A percentile compares a stretch with the other conserved stretches of the same genome.
Evolutionary conservation across 2,888 invertebrate species (phyloP).

Genomic region (Caenorhabditis sp.): DNA sequence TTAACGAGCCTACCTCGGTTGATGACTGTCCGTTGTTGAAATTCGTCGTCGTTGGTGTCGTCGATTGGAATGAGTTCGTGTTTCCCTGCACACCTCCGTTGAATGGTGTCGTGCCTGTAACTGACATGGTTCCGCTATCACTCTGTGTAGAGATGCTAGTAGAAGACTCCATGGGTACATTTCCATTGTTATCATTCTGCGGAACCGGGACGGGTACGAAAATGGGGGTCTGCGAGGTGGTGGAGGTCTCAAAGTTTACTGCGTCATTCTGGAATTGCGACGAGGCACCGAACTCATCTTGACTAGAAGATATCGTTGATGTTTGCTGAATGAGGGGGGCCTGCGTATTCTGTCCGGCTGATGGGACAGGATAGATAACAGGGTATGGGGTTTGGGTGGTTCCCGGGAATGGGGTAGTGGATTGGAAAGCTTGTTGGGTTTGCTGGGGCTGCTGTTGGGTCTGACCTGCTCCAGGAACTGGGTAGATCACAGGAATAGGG

Average conservation of each 20-base stretch:
- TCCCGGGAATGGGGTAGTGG: constrained; percentile 4
- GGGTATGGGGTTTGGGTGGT: constrained; percentile 26
- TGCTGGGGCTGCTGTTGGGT: constrained; percentile 11
- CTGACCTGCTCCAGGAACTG: constrained; percentile 9
- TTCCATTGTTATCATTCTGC: constrained; percentile 44
- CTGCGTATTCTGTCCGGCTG: constrained; percentile 26
- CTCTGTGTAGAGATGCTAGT: constrained; percentile 13
- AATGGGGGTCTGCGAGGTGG: constrained; percentile 20
- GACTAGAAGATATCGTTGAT: constrained; percentile 51
- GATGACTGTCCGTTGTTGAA: constrained; percentile 53
- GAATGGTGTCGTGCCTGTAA: constrained; percentile 45
- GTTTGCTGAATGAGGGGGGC: constrained; percentile 17
- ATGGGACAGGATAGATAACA: constrained; percentile 35
- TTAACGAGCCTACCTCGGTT: constrained; percentile 54
- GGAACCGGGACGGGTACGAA: constrained; percentile 22
- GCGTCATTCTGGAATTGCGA: constrained; percentile 26
- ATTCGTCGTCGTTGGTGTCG: constrained; percentile 44
- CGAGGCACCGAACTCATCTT: constrained; percentile 40
- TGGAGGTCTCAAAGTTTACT: background rate
- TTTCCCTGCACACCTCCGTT: constrained; percentile 22
- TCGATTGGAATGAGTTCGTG: constrained; percentile 55
- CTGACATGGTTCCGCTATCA: constrained; percentile 31
- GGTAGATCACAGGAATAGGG: constrained; percentile 10
- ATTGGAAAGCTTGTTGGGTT: constrained; percentile 5
- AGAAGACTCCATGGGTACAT: constrained; percentile 39